A percentile compares a stretch with the other conserved stretches of the same genome.
phyloP scores from a whole-genome alignment of 1,140 invertebrate genomes.

The Homalodisca vitripennis region DNA sequence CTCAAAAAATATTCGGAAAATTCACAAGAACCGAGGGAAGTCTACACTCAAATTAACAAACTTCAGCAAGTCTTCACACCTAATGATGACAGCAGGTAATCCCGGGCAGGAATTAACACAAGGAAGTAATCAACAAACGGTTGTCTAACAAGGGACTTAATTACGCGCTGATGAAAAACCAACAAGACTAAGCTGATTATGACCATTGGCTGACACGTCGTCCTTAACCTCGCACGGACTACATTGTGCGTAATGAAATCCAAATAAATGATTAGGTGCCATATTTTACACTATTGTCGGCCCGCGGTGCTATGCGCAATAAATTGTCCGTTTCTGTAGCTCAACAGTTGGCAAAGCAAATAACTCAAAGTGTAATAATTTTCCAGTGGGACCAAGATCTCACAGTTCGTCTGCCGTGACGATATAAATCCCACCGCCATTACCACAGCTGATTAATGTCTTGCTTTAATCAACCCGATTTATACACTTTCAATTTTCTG shows the following conservation, averaged over 20 bases:
- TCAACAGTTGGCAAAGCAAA: constrained; percentile 12
- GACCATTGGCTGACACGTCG: too few relatives aligned
- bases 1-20: too few relatives aligned
- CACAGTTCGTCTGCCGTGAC: not conserved
- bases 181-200: too few relatives aligned
- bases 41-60: too few relatives aligned
- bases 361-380: constrained; percentile 16
- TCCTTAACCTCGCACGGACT: constrained; percentile 1
- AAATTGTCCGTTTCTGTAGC: constrained; percentile 21
- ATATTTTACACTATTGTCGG: not conserved
- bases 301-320: not conserved
- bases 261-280: not conserved
- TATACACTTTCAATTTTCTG: constrained; percentile 20
- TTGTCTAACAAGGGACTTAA: too few relatives aligned
- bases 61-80: too few relatives aligned
- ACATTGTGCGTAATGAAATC: constrained; percentile 1
- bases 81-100: too few relatives aligned
- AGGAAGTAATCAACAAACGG: too few relatives aligned
- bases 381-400: constrained; percentile 19
- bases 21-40: too few relatives aligned
- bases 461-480: constrained; percentile 9
- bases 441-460: constrained; percentile 19
- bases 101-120: too few relatives aligned
- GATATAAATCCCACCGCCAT: constrained; percentile 22
- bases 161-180: too few relatives aligned